A percentile compares a stretch with the other conserved stretches of the same genome.
Conservation (phyloP, 1,140 invertebrate species). For the Bombus cullumanus region DNA sequence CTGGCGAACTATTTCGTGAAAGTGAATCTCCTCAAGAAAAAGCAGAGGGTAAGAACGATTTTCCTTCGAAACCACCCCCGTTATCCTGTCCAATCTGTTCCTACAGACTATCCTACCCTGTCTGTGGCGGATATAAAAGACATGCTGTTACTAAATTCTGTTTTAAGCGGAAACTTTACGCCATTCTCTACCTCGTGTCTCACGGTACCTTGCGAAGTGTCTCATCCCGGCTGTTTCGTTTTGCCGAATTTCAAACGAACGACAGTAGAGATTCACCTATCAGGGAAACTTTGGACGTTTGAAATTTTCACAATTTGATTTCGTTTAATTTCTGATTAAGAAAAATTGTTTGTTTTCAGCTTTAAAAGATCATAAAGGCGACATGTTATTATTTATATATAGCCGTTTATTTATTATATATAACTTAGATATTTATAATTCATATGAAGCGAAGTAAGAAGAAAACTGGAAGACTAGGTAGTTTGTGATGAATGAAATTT, state of each 20-base stretch:
- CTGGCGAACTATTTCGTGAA: background rate
- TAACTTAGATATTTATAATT: background rate
- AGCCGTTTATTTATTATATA: no score
- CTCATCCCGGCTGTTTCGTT: constrained; percentile 45
- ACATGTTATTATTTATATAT: no score
- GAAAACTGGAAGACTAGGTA: background rate
- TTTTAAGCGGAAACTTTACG: constrained; percentile 69
- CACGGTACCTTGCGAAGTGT: constrained; percentile 45
- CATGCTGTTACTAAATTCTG: constrained; percentile 66
- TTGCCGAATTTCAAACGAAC: constrained; percentile 49
- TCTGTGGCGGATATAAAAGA: constrained; percentile 60
- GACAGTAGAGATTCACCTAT: background rate
- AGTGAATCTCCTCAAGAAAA: constrained; percentile 51
- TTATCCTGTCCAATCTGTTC: constrained; percentile 53
- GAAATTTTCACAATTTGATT: background rate
- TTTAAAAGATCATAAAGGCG: background rate
- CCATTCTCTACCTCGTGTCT: constrained; percentile 35
- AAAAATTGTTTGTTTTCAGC: background rate
- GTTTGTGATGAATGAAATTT: background rate
- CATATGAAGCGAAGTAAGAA: background rate
- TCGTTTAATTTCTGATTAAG: background rate
- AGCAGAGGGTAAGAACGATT: constrained; percentile 56
- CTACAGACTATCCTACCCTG: constrained; percentile 57
- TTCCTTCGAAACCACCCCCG: constrained; percentile 46
- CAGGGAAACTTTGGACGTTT: background rate